These are phyloP conservation scores for Eurytoma adleriae DNA, from an alignment of 2,888 invertebrate genomes.

Conservation along the genomic window DNA sequence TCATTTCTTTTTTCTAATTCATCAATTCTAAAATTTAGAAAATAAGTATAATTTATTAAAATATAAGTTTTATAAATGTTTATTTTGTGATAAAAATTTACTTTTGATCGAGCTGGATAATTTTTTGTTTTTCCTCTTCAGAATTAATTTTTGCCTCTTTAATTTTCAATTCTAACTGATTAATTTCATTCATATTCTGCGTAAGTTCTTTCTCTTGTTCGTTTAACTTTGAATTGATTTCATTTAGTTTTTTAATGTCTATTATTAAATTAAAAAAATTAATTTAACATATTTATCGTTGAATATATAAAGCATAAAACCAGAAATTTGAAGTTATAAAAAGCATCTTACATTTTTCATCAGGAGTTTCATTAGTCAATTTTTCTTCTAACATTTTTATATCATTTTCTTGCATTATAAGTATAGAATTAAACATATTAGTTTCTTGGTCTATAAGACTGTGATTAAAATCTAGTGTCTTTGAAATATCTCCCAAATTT, in stretches of 20 bases:
- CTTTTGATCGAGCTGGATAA: conserved; percentile 34
- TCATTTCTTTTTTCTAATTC: conserved; percentile 33
- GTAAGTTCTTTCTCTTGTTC: conserved; percentile 27
- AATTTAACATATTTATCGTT: neutral
- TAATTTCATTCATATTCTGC: conserved; percentile 25
- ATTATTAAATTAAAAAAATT: conserved; percentile 5
- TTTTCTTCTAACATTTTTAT: conserved; percentile 30
- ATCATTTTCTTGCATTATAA: conserved; percentile 40
- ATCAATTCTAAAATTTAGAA: conserved; percentile 28
- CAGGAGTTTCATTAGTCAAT: conserved; percentile 30
- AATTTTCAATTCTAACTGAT: conserved; percentile 28
- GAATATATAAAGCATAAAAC: neutral
- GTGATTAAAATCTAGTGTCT: conserved; percentile 34
- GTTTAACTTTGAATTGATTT: conserved; percentile 35
- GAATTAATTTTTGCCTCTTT: conserved; percentile 20
- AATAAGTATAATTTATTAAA: neutral
- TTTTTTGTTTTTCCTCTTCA: conserved; percentile 31
- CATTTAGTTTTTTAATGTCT: conserved; percentile 32
- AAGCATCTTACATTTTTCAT: conserved; percentile 43
- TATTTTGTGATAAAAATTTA: conserved; percentile 9
- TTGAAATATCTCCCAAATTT: conserved; percentile 44
- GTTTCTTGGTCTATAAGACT: conserved; percentile 24
- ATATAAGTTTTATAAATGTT: neutral
- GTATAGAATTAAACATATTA: conserved; percentile 27
- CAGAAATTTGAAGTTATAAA: neutral